Percentiles rank a stretch among this genome's conserved stretches.
Conservation (phyloP, 2,888 invertebrate species). For the Tenthredo mesomela region DNA sequence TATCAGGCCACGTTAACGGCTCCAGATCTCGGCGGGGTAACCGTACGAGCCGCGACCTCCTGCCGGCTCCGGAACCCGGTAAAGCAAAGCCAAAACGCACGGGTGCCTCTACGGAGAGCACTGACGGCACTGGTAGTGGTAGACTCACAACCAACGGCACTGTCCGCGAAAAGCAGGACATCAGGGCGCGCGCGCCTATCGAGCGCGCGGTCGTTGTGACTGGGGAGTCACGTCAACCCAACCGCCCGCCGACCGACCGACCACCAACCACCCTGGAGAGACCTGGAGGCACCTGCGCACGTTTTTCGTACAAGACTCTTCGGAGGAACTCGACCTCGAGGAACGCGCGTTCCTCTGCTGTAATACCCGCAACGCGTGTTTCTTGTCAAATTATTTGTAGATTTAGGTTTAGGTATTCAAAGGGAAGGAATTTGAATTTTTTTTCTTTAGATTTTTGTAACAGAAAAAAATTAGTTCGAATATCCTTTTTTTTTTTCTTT, state of each 20-base stretch:
- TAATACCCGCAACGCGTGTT: background rate
- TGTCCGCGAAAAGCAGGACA: slow-evolving; percentile 60
- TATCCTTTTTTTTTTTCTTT: background rate
- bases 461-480: background rate
- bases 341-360: slow-evolving; percentile 18
- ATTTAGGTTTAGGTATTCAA: background rate
- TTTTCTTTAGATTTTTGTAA: background rate
- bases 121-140: slow-evolving; percentile 73
- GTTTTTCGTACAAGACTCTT: background rate
- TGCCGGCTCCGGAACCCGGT: slow-evolving; percentile 53
- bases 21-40: slow-evolving; percentile 44
- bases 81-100: slow-evolving; percentile 69
- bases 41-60: slow-evolving; percentile 52
- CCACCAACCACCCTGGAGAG: slow-evolving; percentile 51
- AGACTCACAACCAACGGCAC: slow-evolving; percentile 61
- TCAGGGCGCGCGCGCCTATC: slow-evolving; percentile 71
- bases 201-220: slow-evolving; percentile 63
- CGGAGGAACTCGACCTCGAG: slow-evolving; percentile 16
- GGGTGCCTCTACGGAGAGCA: slow-evolving; percentile 76
- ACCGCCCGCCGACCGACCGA: slow-evolving; percentile 53
- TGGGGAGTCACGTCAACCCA: slow-evolving; percentile 53
- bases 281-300: slow-evolving; percentile 34
- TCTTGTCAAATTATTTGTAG: background rate
- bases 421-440: background rate
- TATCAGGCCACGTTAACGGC: slow-evolving; percentile 34